A percentile compares a stretch with the other conserved stretches of the same genome.
These are phyloP conservation scores for Atherinosoma microstoma DNA, from an alignment of 2,797 vertebrate species.

Conservation along the genomic window DNA sequence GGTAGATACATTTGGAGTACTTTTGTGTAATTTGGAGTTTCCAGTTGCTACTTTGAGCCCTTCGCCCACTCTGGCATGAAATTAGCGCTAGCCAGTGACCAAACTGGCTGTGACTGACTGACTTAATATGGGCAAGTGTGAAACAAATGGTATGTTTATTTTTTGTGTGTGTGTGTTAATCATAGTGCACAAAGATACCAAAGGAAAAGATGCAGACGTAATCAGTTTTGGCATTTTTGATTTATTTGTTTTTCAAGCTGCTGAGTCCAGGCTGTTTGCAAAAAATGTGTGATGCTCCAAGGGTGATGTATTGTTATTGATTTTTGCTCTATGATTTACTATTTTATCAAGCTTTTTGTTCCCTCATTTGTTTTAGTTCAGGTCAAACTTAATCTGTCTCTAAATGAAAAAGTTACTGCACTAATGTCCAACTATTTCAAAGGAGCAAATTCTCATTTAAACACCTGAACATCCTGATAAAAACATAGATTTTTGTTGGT, in stretches of 20 bases:
- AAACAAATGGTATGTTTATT: constrained; percentile 38
- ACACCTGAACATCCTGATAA: constrained; percentile 13
- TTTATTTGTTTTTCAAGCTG: constrained; percentile 20
- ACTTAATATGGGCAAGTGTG: constrained; percentile 58
- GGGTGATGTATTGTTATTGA: constrained; percentile 24
- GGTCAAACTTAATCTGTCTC: constrained; percentile 21
- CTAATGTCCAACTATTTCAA: constrained; percentile 73
- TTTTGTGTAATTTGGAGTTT: constrained; percentile 52
- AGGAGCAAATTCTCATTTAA: constrained; percentile 29
- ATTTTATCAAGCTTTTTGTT: constrained; percentile 23
- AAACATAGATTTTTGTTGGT: constrained; percentile 15
- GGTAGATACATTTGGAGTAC: constrained; percentile 30
- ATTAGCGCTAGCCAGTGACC: constrained; percentile 62
- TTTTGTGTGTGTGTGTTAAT: constrained; percentile 31
- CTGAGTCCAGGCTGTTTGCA: constrained; percentile 25
- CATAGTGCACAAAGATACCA: constrained; percentile 73
- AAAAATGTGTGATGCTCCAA: constrained; percentile 19
- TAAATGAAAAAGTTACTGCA: constrained; percentile 50
- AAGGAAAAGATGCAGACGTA: constrained; percentile 72
- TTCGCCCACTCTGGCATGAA: constrained; percentile 64
- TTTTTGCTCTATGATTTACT: constrained; percentile 31
- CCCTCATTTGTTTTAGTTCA: constrained; percentile 23
- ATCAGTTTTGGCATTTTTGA: constrained; percentile 55
- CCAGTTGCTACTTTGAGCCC: constrained; percentile 57
- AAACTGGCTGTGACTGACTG: constrained; percentile 62